Evolutionary conservation across 2,797 vertebrate genomes (phyloP), one percentile per base, ranked within the genome.

Genomic region (Phalloptychus januarius): DNA sequence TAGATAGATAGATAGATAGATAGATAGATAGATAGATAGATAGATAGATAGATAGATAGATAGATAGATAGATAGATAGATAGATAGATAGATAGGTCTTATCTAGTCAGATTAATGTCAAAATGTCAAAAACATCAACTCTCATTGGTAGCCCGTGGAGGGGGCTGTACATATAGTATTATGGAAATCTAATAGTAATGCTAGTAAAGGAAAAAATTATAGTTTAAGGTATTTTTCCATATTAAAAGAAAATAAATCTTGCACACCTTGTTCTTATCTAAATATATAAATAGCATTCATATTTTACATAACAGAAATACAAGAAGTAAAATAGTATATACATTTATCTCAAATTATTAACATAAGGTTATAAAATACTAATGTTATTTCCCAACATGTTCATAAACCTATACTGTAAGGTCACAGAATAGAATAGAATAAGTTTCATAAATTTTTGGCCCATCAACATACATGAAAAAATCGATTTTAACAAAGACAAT

Each of bases 1-100:
- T 71, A 77, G 76, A 77, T 71, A 71, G 76, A 77, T 71, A 77
- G 76, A 77, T 77, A 71, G 76, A 77, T 71, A 77, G 76, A 0
- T 5, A 79, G 67, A 54, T 71, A 75, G 42, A 71, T 46, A 58
- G 33, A 76, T 72, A 63, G 74, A 67, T 65, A 65, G 67, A 54
- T 63, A 38, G 54, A 79, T 72, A 75, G 72, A 79, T 52, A 74
- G 70, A 78, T 72, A 71, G 70, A 71, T 33, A 69, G 28, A 61
- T 45, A 45, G 50, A 77, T 48, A 42, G 70, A 76, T 69, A 76
- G 74, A 76, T 69, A 69, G 74, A 76, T 69, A 76, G 75, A 76
- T 76, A 69, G 75, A 76, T 69, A 76, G 74, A 0, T 4, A 75
- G 65, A 50, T 70, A 74, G 38, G 25, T 28, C 54, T 58, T 28